Conservation (phyloP, 2,113 vertebrate genomes). For the Ophiodon elongatus region DNA sequence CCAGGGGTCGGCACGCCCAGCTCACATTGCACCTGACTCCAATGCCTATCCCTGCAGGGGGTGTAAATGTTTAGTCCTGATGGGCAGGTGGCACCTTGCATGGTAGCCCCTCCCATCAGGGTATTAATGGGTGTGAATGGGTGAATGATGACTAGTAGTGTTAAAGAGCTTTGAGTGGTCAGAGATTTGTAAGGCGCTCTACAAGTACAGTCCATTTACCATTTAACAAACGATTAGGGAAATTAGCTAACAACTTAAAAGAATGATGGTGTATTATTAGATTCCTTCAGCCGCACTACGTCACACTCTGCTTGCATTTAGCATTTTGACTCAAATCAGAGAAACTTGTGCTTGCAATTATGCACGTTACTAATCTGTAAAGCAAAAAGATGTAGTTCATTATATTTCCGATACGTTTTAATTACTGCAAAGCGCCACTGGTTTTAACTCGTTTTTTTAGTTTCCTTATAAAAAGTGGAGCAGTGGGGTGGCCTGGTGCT, state of each 20-base stretch:
- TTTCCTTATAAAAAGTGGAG: neutral
- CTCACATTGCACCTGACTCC: too few species aligned
- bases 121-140: too few species aligned
- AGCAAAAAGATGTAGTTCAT: neutral
- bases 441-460: neutral
- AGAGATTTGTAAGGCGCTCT: too few species aligned
- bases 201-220: too few species aligned
- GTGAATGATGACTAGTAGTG: too few species aligned
- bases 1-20: too few species aligned
- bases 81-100: too few species aligned
- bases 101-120: too few species aligned
- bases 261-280: neutral
- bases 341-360: neutral
- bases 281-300: neutral
- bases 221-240: neutral
- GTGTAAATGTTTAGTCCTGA: too few species aligned
- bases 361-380: neutral
- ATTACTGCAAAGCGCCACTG: neutral
- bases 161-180: neutral
- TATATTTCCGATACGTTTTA: neutral
- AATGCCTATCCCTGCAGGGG: too few species aligned
- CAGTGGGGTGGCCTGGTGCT: neutral
- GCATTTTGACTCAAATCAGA: neutral
- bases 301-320: neutral
- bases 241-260: neutral